These are phyloP conservation scores for Halictus rubicundus DNA, from an alignment of 1,140 invertebrate genomes.

Conservation along the genomic window DNA sequence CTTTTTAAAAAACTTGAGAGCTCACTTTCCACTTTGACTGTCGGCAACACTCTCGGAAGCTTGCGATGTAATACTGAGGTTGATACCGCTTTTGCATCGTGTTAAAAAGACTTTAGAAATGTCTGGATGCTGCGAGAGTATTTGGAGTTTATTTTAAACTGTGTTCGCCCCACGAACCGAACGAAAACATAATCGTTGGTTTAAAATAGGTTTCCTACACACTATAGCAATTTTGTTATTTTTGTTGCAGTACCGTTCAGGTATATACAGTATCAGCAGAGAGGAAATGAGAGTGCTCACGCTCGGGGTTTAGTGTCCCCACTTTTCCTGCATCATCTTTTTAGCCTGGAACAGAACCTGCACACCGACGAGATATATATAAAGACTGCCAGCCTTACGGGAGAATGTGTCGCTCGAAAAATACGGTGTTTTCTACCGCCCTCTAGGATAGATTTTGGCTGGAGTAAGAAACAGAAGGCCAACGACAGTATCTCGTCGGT, in stretches of 20 bases:
- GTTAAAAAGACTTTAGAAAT: conserved; percentile 56
- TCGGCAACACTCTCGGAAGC: background rate
- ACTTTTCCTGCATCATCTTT: no score
- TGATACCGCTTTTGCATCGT: background rate
- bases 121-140: conserved; percentile 57
- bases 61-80: conserved; percentile 40
- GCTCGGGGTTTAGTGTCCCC: no score
- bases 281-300: no score
- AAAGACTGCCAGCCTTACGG: no score
- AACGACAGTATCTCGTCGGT: no score
- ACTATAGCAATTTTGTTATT: background rate
- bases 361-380: no score
- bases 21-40: conserved; percentile 5
- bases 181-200: conserved; percentile 12
- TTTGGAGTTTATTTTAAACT: conserved; percentile 62
- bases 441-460: no score
- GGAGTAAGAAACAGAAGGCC: no score
- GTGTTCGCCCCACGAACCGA: background rate
- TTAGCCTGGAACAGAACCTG: no score
- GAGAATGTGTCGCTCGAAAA: no score
- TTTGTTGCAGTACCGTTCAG: background rate
- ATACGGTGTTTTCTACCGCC: no score
- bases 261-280: no score
- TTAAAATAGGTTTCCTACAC: conserved; percentile 28
- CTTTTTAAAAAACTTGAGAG: background rate